These are phyloP conservation scores for Gari tellinella DNA, from an alignment of 2,888 invertebrate species.

Conservation along the genomic window DNA sequence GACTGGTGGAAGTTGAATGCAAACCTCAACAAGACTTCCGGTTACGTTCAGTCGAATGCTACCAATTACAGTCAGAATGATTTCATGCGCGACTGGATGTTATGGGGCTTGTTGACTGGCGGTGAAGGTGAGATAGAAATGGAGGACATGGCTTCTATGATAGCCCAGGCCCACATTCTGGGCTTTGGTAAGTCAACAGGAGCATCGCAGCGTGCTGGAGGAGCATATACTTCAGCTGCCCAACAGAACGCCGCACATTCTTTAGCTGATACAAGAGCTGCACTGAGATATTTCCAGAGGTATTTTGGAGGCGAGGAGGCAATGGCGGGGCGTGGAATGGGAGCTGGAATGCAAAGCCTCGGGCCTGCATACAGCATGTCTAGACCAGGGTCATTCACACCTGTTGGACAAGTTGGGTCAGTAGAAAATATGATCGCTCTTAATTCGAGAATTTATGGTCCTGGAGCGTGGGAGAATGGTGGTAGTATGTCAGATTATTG, in stretches of 20 bases:
- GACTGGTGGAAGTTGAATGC: conserved; percentile 16
- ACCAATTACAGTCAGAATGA: conserved; percentile 20
- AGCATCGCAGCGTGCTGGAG: not conserved
- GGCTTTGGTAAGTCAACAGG: conserved; percentile 5
- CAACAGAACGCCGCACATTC: too few species aligned
- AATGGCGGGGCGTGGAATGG: not conserved
- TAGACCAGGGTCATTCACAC: conserved; percentile 34
- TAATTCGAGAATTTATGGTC: not conserved
- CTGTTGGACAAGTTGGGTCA: conserved; percentile 42
- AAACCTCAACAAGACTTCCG: not conserved
- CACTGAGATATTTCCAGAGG: too few species aligned
- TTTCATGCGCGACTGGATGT: conserved; percentile 51
- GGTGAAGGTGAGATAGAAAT: conserved; percentile 44
- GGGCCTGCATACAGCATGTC: conserved; percentile 11
- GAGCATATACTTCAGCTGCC: too few species aligned
- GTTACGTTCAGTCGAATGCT: not conserved
- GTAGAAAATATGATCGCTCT: conserved; percentile 18
- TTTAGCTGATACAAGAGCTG: too few species aligned
- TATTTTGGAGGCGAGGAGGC: not conserved
- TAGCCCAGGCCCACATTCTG: conserved; percentile 29
- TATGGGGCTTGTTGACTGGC: conserved; percentile 27
- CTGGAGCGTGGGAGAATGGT: not conserved
- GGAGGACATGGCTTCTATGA: conserved; percentile 31
- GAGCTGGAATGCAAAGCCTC: conserved; percentile 12
- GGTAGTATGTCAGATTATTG: not conserved